Conservation (phyloP, 2,797 vertebrate species). For the Florisuga fusca region DNA sequence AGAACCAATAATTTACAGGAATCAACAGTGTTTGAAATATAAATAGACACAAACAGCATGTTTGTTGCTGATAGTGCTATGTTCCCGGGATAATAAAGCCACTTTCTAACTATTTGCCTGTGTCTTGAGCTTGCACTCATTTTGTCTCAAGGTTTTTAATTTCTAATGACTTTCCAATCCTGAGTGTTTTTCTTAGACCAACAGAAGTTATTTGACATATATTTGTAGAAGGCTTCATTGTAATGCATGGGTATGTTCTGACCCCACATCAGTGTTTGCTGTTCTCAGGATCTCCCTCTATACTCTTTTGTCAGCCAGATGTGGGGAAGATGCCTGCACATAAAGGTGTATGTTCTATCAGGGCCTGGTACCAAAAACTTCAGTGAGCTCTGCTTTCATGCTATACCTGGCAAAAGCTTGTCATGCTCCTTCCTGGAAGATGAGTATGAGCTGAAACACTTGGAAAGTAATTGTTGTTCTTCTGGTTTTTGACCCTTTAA, state of each 20-base stretch:
- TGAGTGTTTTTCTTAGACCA: background rate
- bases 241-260: background rate
- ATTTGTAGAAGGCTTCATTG: background rate
- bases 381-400: background rate
- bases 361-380: background rate
- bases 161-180: background rate
- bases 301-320: background rate
- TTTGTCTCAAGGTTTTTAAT: background rate
- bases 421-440: background rate
- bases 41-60: slow-evolving; percentile 20
- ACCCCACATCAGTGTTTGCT: background rate
- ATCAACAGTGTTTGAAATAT: slow-evolving; percentile 10
- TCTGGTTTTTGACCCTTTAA: background rate
- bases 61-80: slow-evolving; percentile 9
- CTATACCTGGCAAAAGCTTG: background rate
- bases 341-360: background rate
- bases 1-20: background rate
- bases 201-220: background rate
- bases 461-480: background rate
- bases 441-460: background rate
- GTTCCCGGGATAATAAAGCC: slow-evolving; percentile 9
- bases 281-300: background rate
- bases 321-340: background rate
- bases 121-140: background rate
- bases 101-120: slow-evolving; percentile 13